These are phyloP conservation scores for Agelaius phoeniceus DNA, from an alignment of 2,113 vertebrate genomes.

Conservation along the genomic window DNA sequence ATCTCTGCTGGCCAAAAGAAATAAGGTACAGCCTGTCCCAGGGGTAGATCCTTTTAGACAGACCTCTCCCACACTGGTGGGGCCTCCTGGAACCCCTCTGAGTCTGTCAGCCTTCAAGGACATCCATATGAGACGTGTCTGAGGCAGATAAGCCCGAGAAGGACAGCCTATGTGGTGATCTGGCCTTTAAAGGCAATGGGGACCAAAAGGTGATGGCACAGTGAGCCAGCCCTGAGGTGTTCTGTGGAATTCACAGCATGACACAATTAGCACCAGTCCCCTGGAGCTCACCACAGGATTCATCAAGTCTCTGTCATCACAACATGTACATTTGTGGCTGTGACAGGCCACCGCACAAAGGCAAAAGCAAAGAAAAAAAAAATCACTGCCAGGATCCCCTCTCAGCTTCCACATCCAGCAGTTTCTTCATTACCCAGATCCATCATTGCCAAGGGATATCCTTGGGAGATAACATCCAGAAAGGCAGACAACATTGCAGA, in stretches of 20 bases:
- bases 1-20: background rate
- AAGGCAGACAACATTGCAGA: background rate
- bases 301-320: fast-evolving
- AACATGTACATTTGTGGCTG: background rate
- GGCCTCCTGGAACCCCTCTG: background rate
- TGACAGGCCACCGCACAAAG: background rate
- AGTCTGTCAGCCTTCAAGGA: background rate
- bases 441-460: background rate
- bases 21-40: background rate
- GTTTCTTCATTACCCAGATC: background rate
- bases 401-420: background rate
- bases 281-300: fast-evolving
- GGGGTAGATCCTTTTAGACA: background rate
- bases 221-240: background rate
- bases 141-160: background rate
- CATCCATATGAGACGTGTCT: background rate
- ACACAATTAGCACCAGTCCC: background rate
- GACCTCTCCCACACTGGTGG: background rate
- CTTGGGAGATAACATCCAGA: background rate
- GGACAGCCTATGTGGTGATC: background rate
- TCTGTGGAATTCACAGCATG: background rate
- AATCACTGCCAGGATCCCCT: background rate
- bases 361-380: background rate
- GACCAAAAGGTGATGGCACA: background rate
- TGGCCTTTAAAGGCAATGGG: background rate